phyloP scores from a whole-genome alignment of 2,797 vertebrate genomes.

The Peromyscus attwateri region DNA sequence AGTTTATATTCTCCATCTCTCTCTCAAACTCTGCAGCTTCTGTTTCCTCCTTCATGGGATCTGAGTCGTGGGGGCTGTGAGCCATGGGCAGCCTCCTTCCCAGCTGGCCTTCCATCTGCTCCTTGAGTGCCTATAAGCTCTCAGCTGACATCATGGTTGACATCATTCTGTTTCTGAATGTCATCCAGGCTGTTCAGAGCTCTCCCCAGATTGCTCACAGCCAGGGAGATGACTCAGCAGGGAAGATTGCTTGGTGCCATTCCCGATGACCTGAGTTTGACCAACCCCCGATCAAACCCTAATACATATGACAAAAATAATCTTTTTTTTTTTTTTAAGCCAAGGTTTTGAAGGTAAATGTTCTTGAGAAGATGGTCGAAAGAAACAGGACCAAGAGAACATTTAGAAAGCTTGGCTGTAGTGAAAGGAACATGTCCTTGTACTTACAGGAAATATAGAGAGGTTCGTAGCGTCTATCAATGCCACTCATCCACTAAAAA shows the following conservation, averaged over 20 bases:
- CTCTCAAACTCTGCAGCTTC: not conserved
- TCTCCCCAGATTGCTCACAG: not conserved
- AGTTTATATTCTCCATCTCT: not conserved
- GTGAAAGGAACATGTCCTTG: not conserved
- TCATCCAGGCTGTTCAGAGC: not conserved
- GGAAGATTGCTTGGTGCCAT: not conserved
- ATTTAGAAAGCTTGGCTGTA: not conserved
- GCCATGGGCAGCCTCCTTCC: not conserved
- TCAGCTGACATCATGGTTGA: not conserved
- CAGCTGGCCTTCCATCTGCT: conserved; percentile 2
- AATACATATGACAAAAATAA: not conserved
- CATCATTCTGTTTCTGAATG: not conserved
- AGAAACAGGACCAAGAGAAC: not conserved
- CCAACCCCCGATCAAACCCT: too few species aligned
- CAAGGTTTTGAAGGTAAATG: not conserved
- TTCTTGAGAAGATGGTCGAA: not conserved
- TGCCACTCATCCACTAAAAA: too few species aligned
- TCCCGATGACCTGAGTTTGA: not conserved
- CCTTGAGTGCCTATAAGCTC: not conserved
- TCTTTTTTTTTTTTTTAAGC: not conserved
- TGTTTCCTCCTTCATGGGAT: not conserved
- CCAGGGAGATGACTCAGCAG: not conserved
- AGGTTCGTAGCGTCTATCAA: not conserved
- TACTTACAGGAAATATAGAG: not conserved
- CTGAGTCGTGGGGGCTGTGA: not conserved